Conservation (phyloP, 92 coral and sea anemone species). For the Heliopora coerulea region DNA sequence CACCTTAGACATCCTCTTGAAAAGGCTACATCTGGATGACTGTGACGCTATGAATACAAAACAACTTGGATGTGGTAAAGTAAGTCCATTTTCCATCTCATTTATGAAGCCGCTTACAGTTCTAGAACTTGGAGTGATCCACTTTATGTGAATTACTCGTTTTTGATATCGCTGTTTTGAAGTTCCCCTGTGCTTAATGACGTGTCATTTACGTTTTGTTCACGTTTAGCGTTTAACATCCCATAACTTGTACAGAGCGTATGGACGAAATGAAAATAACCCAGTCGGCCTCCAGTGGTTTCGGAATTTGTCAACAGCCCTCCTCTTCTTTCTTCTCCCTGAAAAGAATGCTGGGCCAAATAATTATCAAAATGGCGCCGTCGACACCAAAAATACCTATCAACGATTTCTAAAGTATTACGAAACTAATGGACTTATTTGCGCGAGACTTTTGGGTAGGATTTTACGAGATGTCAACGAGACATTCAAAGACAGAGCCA, state of each 20-base stretch:
- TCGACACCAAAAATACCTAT: not conserved
- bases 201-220: not conserved
- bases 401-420: constrained; percentile 20
- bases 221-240: constrained; percentile 41
- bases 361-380: constrained; percentile 40
- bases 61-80: constrained; percentile 3
- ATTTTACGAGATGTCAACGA: constrained; percentile 33
- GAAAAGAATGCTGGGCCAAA: constrained; percentile 57
- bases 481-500: constrained; percentile 6
- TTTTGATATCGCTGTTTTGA: too few species aligned
- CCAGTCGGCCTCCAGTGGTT: constrained; percentile 27
- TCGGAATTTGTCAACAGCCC: constrained; percentile 47
- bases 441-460: constrained; percentile 28
- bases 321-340: constrained; percentile 59
- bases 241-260: constrained; percentile 35
- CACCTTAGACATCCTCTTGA: constrained; percentile 20
- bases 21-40: constrained; percentile 6
- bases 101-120: too few species aligned
- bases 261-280: not conserved
- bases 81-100: not conserved
- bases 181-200: not conserved
- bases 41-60: not conserved
- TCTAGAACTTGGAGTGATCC: not conserved
- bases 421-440: constrained; percentile 39
- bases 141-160: too few species aligned